phyloP scores from a whole-genome alignment of 2,797 vertebrate species.

The Triplophysa yarkandensis region DNA sequence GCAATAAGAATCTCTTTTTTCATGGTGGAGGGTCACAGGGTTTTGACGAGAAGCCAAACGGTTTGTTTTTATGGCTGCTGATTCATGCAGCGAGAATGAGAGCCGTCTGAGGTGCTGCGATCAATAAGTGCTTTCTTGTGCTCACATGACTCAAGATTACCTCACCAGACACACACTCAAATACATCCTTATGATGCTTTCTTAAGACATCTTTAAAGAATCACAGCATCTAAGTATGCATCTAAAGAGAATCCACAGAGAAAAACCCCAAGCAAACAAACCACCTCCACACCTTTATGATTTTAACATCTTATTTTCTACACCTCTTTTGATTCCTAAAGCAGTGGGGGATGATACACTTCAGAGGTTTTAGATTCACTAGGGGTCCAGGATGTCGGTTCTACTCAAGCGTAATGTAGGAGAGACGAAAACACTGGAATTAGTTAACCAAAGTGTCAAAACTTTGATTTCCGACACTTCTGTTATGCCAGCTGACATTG shows the following conservation, averaged over 20 bases:
- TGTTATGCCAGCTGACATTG: constrained; percentile 36
- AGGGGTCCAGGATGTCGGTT: not conserved
- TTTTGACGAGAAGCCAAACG: constrained; percentile 79
- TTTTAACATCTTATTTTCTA: constrained; percentile 8
- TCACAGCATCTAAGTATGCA: constrained; percentile 1
- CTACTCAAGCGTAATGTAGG: not conserved
- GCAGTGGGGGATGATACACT: not conserved
- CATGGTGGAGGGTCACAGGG: constrained; percentile 66
- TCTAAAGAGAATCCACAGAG: constrained; percentile 15
- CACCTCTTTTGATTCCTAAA: not conserved
- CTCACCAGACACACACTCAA: constrained; percentile 63
- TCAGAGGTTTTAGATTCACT: not conserved
- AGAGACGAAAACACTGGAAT: not conserved
- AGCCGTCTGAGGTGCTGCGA: constrained; percentile 52
- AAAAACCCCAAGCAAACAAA: constrained; percentile 16
- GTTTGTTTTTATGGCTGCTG: constrained; percentile 59
- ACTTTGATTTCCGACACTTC: constrained; percentile 34
- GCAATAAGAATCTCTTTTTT: constrained; percentile 71
- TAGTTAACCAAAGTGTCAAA: constrained; percentile 34
- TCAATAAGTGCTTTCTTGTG: constrained; percentile 67
- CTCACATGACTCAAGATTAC: constrained; percentile 67
- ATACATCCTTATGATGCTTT: not conserved
- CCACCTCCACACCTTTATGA: constrained; percentile 7
- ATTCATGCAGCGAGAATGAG: constrained; percentile 40
- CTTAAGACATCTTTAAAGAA: constrained; percentile 22